Conservation (phyloP, 2,113 vertebrate genomes). For the Natator depressus region DNA sequence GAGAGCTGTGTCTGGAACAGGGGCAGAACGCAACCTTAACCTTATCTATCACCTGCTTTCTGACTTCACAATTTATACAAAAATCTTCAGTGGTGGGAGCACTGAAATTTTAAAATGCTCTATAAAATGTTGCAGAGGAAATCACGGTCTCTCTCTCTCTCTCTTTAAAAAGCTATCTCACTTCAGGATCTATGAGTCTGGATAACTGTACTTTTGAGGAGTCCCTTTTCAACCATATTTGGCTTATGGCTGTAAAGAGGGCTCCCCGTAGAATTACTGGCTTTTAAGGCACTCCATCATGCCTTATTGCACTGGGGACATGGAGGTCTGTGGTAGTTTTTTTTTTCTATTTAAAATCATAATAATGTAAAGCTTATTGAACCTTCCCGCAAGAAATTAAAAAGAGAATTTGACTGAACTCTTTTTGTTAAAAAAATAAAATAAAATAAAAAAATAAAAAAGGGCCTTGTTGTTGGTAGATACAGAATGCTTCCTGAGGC, state of each 20-base stretch:
- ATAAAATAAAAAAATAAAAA: background rate
- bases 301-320: background rate
- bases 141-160: background rate
- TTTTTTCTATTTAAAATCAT: background rate
- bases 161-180: background rate
- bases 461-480: too few species aligned
- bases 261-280: background rate
- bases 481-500: background rate
- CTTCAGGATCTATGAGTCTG: background rate
- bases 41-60: background rate
- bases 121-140: background rate
- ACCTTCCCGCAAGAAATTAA: background rate
- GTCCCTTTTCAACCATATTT: background rate
- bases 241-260: background rate
- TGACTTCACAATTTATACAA: background rate
- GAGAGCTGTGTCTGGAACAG: background rate
- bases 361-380: background rate
- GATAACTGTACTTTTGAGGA: background rate
- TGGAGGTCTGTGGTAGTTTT: background rate
- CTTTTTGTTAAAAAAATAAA: background rate
- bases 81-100: background rate
- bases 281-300: background rate
- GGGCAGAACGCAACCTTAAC: background rate
- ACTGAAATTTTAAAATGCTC: background rate
- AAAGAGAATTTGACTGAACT: background rate